Base-by-base conservation (phyloP, 37 sponge, comb jelly and placozoan genomes). In the Ianthella basta region DNA sequence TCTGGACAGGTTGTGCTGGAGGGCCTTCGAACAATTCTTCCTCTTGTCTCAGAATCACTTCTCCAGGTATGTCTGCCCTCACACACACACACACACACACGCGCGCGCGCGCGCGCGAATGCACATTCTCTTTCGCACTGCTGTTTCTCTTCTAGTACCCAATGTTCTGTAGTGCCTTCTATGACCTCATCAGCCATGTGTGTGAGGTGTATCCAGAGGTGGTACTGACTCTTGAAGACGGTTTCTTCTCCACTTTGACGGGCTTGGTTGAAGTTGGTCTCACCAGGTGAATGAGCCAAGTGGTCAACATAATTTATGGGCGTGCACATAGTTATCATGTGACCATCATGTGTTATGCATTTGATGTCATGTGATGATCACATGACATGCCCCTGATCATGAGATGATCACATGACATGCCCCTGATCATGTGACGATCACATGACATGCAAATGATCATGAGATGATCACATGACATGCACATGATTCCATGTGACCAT, bases 11-110 rank as follows among this genome's bases (percentile, higher is more conserved):
- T 94, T 53, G 84, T 94, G 36, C 36, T 94, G 12, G 29, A 27
- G 44, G 94, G 94, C 24, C 59, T 94, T 10, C 54, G 55, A 39
- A 79, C 85, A 4, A 37, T 94, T 6, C 64, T 94, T 18, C 92
- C 94, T 54, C 84, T 94, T 23, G 74, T 94, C 74, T 88, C 34
- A 5, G 86, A 90, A 0, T 81, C 91, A 33, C n/a, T 88, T 0
- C 80, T 94, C 15, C 83, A 90, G 91, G 94, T 94, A 55, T n/a
- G 21, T 0, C 14, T 18, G 59, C 20, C 29, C 19, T 0, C 23
- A 63, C 35, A 34, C 30, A 18, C 24, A 21, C 74, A 72, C 36
- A 64, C 29, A 30, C 25, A 32, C 66, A 64, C 30, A 8, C 66
- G 25, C 66, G 25, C 66, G 5, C 25, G 6, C 30, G n/a, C n/a